Percentiles rank a stretch among this genome's conserved stretches.
Evolutionary conservation across 2,113 vertebrate species (phyloP).

Genomic region (Synchiropus splendidus): DNA sequence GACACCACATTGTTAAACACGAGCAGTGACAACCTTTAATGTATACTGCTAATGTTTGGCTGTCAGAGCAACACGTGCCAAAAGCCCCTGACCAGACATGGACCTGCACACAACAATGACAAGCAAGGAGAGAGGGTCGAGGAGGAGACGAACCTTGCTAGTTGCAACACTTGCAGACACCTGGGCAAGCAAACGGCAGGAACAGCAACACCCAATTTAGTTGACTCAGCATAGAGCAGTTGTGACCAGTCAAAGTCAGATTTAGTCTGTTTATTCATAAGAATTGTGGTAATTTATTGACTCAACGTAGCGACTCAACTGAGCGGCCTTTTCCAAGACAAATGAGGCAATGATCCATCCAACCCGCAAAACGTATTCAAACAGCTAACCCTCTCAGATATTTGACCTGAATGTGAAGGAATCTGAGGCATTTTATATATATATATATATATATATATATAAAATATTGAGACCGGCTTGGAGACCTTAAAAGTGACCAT

Average conservation of each 20-base stretch:
- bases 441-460: too few relatives aligned
- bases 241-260: background rate
- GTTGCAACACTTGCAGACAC: conserved; percentile 27
- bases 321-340: too few relatives aligned
- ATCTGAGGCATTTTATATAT: too few relatives aligned
- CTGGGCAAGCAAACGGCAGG: conserved; percentile 42
- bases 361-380: too few relatives aligned
- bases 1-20: conserved; percentile 62
- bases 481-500: too few relatives aligned
- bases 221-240: background rate
- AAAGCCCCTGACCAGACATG: conserved; percentile 38
- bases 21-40: background rate
- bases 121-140: conserved; percentile 20
- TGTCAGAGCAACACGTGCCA: conserved; percentile 22
- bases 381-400: too few relatives aligned
- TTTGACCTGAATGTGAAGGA: too few relatives aligned
- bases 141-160: conserved; percentile 6
- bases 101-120: conserved; percentile 34
- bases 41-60: conserved; percentile 13
- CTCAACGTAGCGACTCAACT: too few relatives aligned
- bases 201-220: conserved; percentile 23
- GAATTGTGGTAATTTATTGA: too few relatives aligned
- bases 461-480: too few relatives aligned
- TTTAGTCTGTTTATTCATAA: too few relatives aligned
- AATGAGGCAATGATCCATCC: too few relatives aligned